These are phyloP conservation scores for Autographa gamma DNA, from an alignment of 2,888 invertebrate species.

Conservation along the genomic window DNA sequence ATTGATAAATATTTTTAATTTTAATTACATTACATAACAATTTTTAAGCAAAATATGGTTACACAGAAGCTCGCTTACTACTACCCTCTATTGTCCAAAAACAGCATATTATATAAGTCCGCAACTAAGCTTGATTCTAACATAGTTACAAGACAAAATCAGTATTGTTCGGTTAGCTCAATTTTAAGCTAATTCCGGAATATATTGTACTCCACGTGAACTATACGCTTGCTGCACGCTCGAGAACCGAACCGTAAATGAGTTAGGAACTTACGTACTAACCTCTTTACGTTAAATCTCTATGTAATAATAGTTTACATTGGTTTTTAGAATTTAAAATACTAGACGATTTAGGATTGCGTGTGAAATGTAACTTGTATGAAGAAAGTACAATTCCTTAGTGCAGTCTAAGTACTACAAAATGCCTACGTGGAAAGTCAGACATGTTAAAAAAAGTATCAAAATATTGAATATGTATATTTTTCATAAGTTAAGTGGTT, in stretches of 20 bases:
- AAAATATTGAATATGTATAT: too few species aligned
- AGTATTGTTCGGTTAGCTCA: not conserved
- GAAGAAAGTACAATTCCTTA: too few species aligned
- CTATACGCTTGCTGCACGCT: conserved; percentile 6
- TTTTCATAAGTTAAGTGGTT: too few species aligned
- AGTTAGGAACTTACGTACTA: conserved; percentile 5
- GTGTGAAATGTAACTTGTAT: too few species aligned
- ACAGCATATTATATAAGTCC: not conserved
- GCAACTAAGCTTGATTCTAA: not conserved
- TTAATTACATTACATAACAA: not conserved
- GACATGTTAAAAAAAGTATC: too few species aligned
- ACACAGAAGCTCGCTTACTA: not conserved
- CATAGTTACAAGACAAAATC: not conserved
- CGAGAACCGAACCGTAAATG: not conserved
- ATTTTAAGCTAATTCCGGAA: conserved; percentile 5
- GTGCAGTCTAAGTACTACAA: too few species aligned
- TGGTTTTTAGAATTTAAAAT: not conserved
- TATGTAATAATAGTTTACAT: not conserved
- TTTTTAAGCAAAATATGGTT: not conserved
- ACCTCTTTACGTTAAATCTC: not conserved
- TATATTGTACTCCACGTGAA: not conserved
- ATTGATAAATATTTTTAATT: too few species aligned
- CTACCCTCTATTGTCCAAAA: not conserved
- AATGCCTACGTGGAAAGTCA: too few species aligned
- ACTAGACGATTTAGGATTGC: not conserved